Evolutionary conservation across 2,113 vertebrate species (phyloP).

Genomic region (Phylloscopus whistleri): DNA sequence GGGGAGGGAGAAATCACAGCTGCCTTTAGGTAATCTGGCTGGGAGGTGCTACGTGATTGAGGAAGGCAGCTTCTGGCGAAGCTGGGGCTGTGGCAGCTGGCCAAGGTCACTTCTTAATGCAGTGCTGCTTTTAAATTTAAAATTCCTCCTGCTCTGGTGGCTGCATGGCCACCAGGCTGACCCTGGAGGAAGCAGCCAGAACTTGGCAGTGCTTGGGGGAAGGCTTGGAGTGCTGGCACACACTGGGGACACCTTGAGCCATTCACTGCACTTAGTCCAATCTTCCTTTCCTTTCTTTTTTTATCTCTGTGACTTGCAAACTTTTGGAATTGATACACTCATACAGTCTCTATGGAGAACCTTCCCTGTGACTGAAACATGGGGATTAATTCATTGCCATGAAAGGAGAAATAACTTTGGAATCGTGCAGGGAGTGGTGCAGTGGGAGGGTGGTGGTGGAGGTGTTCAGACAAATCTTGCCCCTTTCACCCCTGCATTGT

Average conservation of each 20-base stretch:
- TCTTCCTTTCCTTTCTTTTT: background rate
- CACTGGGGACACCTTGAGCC: background rate
- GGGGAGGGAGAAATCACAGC: background rate
- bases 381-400: background rate
- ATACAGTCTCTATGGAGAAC: background rate
- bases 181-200: background rate
- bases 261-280: background rate
- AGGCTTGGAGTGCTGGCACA: fast-evolving
- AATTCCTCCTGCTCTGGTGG: background rate
- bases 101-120: background rate
- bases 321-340: background rate
- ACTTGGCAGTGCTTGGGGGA: background rate
- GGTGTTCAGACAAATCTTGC: background rate
- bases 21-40: background rate
- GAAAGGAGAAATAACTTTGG: background rate
- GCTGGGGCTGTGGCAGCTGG: background rate
- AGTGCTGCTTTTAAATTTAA: background rate
- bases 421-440: background rate
- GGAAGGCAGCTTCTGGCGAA: background rate
- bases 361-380: background rate
- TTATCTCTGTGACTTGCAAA: background rate
- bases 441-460: background rate
- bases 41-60: background rate
- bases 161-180: background rate
- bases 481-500: background rate